These are phyloP conservation scores for Sesamia inferens DNA, from an alignment of 2,888 invertebrate species.

Conservation along the genomic window DNA sequence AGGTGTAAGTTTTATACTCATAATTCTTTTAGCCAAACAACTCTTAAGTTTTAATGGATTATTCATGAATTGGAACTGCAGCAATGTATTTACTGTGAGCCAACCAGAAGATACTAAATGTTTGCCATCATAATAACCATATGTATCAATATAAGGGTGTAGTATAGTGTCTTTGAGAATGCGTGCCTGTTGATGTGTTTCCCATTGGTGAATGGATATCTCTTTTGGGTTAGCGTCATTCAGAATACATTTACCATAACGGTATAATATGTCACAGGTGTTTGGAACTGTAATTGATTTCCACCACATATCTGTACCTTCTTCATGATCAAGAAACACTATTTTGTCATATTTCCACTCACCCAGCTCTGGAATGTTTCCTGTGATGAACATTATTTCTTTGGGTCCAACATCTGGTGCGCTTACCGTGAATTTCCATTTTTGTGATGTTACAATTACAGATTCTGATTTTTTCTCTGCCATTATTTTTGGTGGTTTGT, in stretches of 20 bases:
- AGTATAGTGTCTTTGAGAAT: slow-evolving; percentile 85
- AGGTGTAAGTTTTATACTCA: slow-evolving; percentile 94
- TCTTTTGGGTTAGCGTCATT: slow-evolving; percentile 89
- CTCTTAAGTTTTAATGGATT: slow-evolving; percentile 94
- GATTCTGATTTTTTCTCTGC: slow-evolving; percentile 69
- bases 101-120: slow-evolving; percentile 94
- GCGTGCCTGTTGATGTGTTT: slow-evolving; percentile 93
- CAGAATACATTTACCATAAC: slow-evolving; percentile 93
- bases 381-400: slow-evolving; percentile 93
- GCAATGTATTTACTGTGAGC: slow-evolving; percentile 95
- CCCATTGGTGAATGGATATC: slow-evolving; percentile 94
- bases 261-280: slow-evolving; percentile 92
- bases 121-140: slow-evolving; percentile 91
- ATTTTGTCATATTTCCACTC: slow-evolving; percentile 92
- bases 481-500: slow-evolving; percentile 77
- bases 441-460: slow-evolving; percentile 71
- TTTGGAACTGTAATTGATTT: slow-evolving; percentile 91
- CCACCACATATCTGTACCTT: slow-evolving; percentile 90
- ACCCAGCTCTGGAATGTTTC: slow-evolving; percentile 92
- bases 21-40: slow-evolving; percentile 91
- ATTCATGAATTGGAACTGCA: slow-evolving; percentile 95
- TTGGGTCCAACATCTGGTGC: slow-evolving; percentile 88
- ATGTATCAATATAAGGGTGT: slow-evolving; percentile 90
- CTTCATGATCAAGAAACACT: slow-evolving; percentile 88
- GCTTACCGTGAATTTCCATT: slow-evolving; percentile 86